Evolutionary conservation across 1,140 invertebrate genomes (phyloP), one percentile per base, ranked within the genome.

Genomic region (Plutomurus gul): DNA sequence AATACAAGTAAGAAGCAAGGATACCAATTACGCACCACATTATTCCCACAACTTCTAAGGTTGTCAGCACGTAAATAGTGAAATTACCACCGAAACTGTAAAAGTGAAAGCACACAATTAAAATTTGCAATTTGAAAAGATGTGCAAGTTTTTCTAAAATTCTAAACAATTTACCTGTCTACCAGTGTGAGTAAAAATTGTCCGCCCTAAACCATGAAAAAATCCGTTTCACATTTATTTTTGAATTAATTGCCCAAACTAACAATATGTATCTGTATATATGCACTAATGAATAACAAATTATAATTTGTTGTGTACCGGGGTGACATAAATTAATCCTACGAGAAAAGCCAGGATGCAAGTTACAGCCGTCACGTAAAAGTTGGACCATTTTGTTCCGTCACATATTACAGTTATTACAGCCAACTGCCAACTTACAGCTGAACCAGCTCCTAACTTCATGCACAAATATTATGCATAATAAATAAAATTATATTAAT

Each of bases 121-220:
- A 20, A 22, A 51, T 22, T 18, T 43, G 10, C 11, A 43, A 1
- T 8, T 10, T 43, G 39, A 8, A 13, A 43, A 13, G n/a, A 43
- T 43, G 39, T 43, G 39, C 39, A 10, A 43, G n/a, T n/a, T 13
- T 43, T 8, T 43, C n/a, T 3, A 8, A 43, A 13, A 2, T 2
- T 43, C 1, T 2, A 60, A 1, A 7, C 11, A 22, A 51, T 22
- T 20, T 30, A 65, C 56, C 27, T 25, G 39, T 3, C 93, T 93
- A 97, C 91, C 18, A 97, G 86, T 72, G 91, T 93, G 36, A 98
- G 87, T 37, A 96, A 90, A 84, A 92, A 95, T 84, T 95, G 93
- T 0, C 96, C 95, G 72, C 94, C 95, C 95, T 92, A 93, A 94
- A 56, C 93, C 87, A 6, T 93, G 20, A 56, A 40, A 39, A 49